Percentiles rank a stretch among this genome's conserved stretches.
These are phyloP conservation scores for Ornithoptera alexandrae DNA, from an alignment of 2,888 invertebrate genomes.

Conservation along the genomic window DNA sequence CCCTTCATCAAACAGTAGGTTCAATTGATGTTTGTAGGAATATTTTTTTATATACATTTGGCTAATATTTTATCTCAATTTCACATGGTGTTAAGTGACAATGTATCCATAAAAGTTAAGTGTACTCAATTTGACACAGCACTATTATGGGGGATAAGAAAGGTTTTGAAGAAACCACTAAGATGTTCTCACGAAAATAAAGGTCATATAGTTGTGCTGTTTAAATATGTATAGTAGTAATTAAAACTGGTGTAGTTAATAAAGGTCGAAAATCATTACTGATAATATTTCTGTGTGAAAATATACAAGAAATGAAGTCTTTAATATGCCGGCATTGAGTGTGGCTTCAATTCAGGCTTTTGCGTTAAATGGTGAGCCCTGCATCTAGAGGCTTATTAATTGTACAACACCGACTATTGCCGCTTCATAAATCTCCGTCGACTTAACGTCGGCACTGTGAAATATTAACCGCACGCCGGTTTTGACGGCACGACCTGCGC, in stretches of 20 bases:
- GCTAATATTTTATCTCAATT: no score
- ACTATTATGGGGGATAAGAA: no score
- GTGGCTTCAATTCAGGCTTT: constrained; percentile 11
- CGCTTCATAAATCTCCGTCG: constrained; percentile 71
- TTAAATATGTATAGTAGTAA: no score
- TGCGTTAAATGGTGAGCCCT: constrained; percentile 29
- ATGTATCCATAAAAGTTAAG: no score
- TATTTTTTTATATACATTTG: background rate
- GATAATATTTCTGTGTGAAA: no score
- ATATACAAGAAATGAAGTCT: background rate
- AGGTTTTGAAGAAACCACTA: no score
- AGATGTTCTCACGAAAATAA: no score
- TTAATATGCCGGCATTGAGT: constrained; percentile 2
- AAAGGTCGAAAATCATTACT: no score
- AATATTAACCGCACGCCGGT: constrained; percentile 75
- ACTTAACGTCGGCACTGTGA: constrained; percentile 73
- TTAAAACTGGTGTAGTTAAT: no score
- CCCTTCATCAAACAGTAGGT: background rate
- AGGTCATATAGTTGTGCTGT: no score
- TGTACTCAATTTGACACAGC: no score
- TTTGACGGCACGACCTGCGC: constrained; percentile 62
- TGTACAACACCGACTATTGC: constrained; percentile 69
- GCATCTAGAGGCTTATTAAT: constrained; percentile 58
- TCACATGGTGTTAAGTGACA: no score
- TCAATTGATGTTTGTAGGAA: background rate